Evolutionary conservation across 1,140 invertebrate genomes (phyloP).

Genomic region (Ylistrum balloti): DNA sequence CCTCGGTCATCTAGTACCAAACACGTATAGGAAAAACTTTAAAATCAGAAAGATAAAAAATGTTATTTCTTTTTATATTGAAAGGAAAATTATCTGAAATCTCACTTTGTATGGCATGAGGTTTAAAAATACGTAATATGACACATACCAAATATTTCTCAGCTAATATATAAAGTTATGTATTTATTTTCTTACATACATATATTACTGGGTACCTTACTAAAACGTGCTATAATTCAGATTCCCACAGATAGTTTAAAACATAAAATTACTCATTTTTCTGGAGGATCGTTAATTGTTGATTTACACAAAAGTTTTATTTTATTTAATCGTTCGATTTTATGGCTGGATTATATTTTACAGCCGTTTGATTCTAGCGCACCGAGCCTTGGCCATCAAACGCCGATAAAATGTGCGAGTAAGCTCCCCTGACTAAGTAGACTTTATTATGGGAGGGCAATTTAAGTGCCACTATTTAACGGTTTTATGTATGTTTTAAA

Average conservation of each 20-base stretch:
- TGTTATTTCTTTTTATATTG: slow-evolving; percentile 3
- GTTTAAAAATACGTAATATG: not conserved
- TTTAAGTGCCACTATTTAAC: slow-evolving; percentile 14
- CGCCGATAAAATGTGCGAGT: slow-evolving; percentile 18
- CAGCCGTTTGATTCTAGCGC: slow-evolving; percentile 13
- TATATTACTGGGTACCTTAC: not conserved
- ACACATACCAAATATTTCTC: not conserved
- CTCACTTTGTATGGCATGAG: not conserved
- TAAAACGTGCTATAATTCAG: not conserved
- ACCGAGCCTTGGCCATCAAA: slow-evolving; percentile 25
- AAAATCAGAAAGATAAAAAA: not conserved
- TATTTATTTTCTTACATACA: too few relatives aligned
- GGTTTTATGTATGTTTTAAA: not conserved
- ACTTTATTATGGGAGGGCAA: slow-evolving; percentile 1
- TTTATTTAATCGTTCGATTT: slow-evolving; percentile 14
- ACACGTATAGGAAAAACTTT: not conserved
- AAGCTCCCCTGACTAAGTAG: slow-evolving; percentile 24
- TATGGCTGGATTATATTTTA: slow-evolving; percentile 30
- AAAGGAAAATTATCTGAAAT: not conserved
- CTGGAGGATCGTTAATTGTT: slow-evolving; percentile 15
- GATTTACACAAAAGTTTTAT: slow-evolving; percentile 34
- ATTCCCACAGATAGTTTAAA: slow-evolving; percentile 27
- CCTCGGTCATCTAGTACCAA: not conserved
- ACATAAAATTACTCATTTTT: slow-evolving; percentile 40
- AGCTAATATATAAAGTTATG: not conserved